These are phyloP conservation scores for Hylyphantes graminicola DNA, from an alignment of 1,140 invertebrate genomes.

Conservation along the genomic window DNA sequence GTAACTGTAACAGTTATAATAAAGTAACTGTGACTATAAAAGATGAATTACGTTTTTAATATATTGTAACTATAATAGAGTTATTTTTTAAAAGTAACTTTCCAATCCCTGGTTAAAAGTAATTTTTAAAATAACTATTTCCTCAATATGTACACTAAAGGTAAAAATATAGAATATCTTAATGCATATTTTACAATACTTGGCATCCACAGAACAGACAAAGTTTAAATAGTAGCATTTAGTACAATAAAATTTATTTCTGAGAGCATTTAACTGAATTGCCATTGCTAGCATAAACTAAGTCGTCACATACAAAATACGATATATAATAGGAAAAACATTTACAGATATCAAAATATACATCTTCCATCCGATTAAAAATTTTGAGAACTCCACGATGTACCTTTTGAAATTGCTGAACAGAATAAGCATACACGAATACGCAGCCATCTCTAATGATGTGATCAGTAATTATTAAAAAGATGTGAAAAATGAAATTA, in stretches of 20 bases:
- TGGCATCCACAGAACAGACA: slow-evolving; percentile 7
- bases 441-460: slow-evolving; percentile 35
- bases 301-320: slow-evolving; percentile 51
- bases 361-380: slow-evolving; percentile 32
- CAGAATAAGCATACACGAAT: slow-evolving; percentile 12
- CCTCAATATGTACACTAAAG: too few relatives aligned
- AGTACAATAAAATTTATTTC: slow-evolving; percentile 9
- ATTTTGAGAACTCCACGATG: slow-evolving; percentile 30
- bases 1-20: too few relatives aligned
- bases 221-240: neutral
- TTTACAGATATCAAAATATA: slow-evolving; percentile 58
- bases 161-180: too few relatives aligned
- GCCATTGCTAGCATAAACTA: slow-evolving; percentile 2
- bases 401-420: slow-evolving; percentile 8
- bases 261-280: slow-evolving; percentile 3
- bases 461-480: slow-evolving; percentile 29
- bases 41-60: too few relatives aligned
- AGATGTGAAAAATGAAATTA: slow-evolving; percentile 40
- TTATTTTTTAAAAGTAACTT: too few relatives aligned
- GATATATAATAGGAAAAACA: slow-evolving; percentile 45
- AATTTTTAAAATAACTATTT: too few relatives aligned
- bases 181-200: neutral
- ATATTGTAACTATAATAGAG: too few relatives aligned
- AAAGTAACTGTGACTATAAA: too few relatives aligned
- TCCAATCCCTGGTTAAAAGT: too few relatives aligned